A percentile compares a stretch with the other conserved stretches of the same genome.
Evolutionary conservation across 2,888 invertebrate species (phyloP).

Genomic region (Serrognathus titanus): DNA sequence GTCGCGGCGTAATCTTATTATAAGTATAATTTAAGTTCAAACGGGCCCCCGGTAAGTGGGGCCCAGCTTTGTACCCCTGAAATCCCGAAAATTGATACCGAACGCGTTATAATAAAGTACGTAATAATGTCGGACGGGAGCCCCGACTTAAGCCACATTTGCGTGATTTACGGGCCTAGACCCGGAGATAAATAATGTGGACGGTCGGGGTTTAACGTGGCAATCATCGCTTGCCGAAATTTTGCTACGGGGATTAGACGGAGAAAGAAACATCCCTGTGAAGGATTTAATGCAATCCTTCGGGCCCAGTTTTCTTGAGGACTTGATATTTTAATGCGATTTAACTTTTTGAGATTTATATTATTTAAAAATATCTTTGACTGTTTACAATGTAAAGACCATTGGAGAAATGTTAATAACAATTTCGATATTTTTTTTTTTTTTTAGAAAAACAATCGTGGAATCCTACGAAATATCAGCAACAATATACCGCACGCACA

Average conservation of each 20-base stretch:
- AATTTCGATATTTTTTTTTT: no score
- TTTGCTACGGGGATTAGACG: slow-evolving; percentile 11
- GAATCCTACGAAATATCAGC: no score
- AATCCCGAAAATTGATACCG: slow-evolving; percentile 8
- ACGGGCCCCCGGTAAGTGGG: not conserved
- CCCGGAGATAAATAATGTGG: slow-evolving; percentile 11
- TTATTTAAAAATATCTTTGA: no score
- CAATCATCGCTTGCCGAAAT: slow-evolving; percentile 17
- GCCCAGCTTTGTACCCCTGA: not conserved
- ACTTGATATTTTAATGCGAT: no score
- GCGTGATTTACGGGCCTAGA: slow-evolving; percentile 8
- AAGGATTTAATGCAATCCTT: no score
- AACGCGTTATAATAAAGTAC: slow-evolving; percentile 5
- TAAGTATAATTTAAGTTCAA: slow-evolving; percentile 9
- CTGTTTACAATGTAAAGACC: no score
- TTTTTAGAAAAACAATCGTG: no score
- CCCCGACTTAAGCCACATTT: slow-evolving; percentile 4
- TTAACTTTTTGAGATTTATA: no score
- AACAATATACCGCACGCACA: no score
- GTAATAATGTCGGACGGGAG: slow-evolving; percentile 4
- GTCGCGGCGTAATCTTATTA: slow-evolving; percentile 5
- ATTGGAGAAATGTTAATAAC: no score
- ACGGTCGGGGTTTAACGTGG: slow-evolving; percentile 10
- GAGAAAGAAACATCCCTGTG: no score
- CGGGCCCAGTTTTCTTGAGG: no score